phyloP scores from a whole-genome alignment of 1,140 invertebrate species.

The Geopemphigus sp. region DNA sequence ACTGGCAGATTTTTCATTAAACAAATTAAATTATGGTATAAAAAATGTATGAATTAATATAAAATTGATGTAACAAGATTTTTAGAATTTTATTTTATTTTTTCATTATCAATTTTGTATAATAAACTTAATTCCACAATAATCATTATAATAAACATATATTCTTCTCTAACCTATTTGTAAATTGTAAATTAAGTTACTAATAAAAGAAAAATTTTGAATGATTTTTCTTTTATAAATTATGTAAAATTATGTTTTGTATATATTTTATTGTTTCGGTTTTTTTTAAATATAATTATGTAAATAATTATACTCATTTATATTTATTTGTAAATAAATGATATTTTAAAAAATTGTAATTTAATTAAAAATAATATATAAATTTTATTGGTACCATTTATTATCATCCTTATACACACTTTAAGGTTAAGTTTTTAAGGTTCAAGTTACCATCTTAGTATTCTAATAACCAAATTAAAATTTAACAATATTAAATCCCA shows the following conservation, averaged over 20 bases:
- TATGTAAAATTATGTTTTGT: slow-evolving; percentile 28
- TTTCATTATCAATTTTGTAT: slow-evolving; percentile 34
- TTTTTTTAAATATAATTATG: slow-evolving; percentile 40
- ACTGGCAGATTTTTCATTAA: slow-evolving; percentile 20
- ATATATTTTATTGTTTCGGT: slow-evolving; percentile 29
- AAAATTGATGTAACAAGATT: slow-evolving; percentile 24
- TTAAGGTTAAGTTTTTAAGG: too few relatives aligned
- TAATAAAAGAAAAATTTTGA: slow-evolving; percentile 12
- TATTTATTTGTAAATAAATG: slow-evolving; percentile 49
- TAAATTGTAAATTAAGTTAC: slow-evolving; percentile 17
- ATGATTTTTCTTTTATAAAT: slow-evolving; percentile 15
- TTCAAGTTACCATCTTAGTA: too few relatives aligned
- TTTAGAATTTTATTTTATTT: slow-evolving; percentile 4
- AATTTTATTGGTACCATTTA: too few relatives aligned
- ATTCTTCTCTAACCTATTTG: slow-evolving; percentile 40
- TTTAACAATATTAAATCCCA: too few relatives aligned
- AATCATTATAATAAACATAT: slow-evolving; percentile 27
- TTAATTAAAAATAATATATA: not conserved
- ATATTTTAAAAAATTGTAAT: slow-evolving; percentile 20
- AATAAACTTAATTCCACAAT: slow-evolving; percentile 38
- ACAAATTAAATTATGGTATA: not conserved
- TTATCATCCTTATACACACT: too few relatives aligned
- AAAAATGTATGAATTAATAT: slow-evolving; percentile 7
- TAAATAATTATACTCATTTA: slow-evolving; percentile 49
- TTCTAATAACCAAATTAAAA: too few relatives aligned